phyloP scores from a whole-genome alignment of 2,113 vertebrate species.

The Variabilichromis moorii region DNA sequence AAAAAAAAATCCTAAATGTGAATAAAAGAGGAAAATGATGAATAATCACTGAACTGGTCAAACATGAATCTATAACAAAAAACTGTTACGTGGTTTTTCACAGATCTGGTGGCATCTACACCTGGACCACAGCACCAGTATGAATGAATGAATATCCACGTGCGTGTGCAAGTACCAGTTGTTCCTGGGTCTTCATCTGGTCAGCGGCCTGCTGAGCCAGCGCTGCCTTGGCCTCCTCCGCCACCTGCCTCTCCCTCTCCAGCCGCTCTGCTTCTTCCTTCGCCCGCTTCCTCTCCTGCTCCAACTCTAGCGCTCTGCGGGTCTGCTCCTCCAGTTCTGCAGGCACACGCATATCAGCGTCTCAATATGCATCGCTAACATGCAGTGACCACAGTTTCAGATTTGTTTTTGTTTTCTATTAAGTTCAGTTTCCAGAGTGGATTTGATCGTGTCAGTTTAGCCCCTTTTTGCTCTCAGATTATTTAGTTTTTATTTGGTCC shows the following conservation, averaged over 20 bases:
- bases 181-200: constrained; percentile 97
- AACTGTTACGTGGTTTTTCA: not conserved
- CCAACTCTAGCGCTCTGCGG: constrained; percentile 85
- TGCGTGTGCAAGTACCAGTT: constrained; percentile 71
- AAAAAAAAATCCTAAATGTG: not conserved
- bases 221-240: constrained; percentile 87
- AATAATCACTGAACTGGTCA: not conserved
- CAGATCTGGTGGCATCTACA: not conserved
- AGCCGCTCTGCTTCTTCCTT: constrained; percentile 91
- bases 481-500: not conserved
- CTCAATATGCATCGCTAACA: not conserved
- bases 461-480: not conserved
- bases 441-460: not conserved
- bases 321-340: constrained; percentile 94
- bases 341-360: not conserved
- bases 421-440: not conserved
- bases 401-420: not conserved
- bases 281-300: constrained; percentile 87
- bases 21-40: not conserved
- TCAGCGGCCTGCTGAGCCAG: constrained; percentile 91
- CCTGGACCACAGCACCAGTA: not conserved
- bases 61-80: not conserved
- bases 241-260: constrained; percentile 81
- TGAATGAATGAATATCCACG: not conserved
- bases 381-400: not conserved